phyloP scores from a whole-genome alignment of 2,113 vertebrate species.

The Urocolius indicus region DNA sequence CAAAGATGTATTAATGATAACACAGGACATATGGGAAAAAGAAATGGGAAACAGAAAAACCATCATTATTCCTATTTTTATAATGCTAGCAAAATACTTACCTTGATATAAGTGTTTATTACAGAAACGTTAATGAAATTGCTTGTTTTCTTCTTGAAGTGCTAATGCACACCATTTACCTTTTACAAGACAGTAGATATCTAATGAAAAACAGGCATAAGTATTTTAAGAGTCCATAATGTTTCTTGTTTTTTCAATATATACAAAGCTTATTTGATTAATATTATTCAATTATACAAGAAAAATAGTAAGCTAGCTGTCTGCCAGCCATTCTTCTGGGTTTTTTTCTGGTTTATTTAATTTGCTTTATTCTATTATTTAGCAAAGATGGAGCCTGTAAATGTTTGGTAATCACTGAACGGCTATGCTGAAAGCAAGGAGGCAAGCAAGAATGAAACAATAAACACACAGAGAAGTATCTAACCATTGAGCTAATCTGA shows the following conservation, averaged over 20 bases:
- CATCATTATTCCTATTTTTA: not conserved
- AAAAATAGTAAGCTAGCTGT: conserved; percentile 43
- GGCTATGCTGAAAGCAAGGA: not conserved
- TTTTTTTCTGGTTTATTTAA: conserved; percentile 50
- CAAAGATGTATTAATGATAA: not conserved
- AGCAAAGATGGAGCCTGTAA: conserved; percentile 31
- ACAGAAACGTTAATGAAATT: not conserved
- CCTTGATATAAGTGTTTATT: not conserved
- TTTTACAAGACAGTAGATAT: not conserved
- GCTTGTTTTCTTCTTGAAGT: not conserved
- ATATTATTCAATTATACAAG: conserved; percentile 64
- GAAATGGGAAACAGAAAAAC: not conserved
- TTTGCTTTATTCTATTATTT: conserved; percentile 64
- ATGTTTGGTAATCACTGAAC: conserved; percentile 30
- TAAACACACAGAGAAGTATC: not conserved
- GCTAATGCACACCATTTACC: not conserved
- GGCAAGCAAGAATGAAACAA: not conserved
- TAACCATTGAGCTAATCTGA: not conserved
- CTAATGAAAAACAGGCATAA: not conserved
- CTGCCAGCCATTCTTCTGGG: conserved; percentile 38
- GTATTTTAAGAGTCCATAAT: not conserved
- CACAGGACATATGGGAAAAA: not conserved
- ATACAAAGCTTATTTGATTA: conserved; percentile 42
- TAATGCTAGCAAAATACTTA: not conserved
- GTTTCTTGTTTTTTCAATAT: not conserved